phyloP scores from a whole-genome alignment of 2,888 invertebrate genomes.

The Aleiodes leptofemur region DNA sequence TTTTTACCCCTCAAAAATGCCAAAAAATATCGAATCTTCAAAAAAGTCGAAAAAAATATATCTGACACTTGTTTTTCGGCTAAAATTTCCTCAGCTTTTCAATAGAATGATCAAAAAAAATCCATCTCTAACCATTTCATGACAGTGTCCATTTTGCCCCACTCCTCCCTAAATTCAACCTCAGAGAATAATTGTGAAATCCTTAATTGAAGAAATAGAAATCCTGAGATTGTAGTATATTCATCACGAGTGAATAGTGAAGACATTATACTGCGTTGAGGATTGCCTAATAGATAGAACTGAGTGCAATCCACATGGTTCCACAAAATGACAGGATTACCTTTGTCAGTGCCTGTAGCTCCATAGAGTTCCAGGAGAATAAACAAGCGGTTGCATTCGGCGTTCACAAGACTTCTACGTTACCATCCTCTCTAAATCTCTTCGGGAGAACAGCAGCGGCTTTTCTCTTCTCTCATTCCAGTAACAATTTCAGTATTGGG shows the following conservation, averaged over 20 bases:
- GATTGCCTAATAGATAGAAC: conserved; percentile 20
- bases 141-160: too few relatives aligned
- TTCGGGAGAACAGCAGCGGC: not conserved
- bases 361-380: conserved; percentile 22
- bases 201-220: too few relatives aligned
- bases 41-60: too few relatives aligned
- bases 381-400: conserved; percentile 25
- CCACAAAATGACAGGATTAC: conserved; percentile 24
- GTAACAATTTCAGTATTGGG: conserved; percentile 18
- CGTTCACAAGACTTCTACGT: conserved; percentile 22
- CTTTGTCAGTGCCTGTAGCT: conserved; percentile 25
- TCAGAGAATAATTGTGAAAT: too few relatives aligned
- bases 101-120: too few relatives aligned
- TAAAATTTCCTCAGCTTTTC: too few relatives aligned
- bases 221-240: conserved; percentile 1
- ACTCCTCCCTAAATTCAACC: too few relatives aligned
- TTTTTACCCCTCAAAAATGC: too few relatives aligned
- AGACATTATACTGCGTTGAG: not conserved
- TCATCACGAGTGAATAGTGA: conserved; percentile 20
- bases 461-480: conserved; percentile 12
- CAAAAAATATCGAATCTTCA: too few relatives aligned
- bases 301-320: conserved; percentile 1
- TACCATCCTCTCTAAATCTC: conserved; percentile 1
- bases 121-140: too few relatives aligned
- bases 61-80: too few relatives aligned